phyloP scores from a whole-genome alignment of 2,797 vertebrate genomes.

The Emys orbicularis region DNA sequence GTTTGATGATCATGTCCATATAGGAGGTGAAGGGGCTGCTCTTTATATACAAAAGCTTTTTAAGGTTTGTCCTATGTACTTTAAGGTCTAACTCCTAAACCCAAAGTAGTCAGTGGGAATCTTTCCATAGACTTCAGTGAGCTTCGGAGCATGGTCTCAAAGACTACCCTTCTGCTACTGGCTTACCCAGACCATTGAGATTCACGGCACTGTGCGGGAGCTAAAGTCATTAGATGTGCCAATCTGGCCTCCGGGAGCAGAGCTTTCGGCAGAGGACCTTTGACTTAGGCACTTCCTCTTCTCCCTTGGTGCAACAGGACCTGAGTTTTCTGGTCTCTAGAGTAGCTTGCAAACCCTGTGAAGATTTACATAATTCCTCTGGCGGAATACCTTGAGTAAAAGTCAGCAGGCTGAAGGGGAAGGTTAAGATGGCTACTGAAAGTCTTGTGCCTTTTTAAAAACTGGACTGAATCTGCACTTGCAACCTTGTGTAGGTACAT shows the following conservation, averaged over 20 bases:
- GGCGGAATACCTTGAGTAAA: background rate
- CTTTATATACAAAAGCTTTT: background rate
- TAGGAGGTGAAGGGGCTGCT: background rate
- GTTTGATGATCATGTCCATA: background rate
- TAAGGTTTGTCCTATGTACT: background rate
- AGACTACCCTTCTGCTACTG: background rate
- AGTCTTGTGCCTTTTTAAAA: background rate
- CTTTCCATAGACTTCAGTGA: background rate
- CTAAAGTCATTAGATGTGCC: background rate
- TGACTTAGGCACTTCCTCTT: background rate
- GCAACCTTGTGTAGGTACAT: background rate
- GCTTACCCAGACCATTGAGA: background rate
- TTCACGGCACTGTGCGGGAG: background rate
- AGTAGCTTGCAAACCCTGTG: background rate
- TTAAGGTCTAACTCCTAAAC: background rate
- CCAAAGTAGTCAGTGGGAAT: background rate
- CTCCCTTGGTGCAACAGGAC: background rate
- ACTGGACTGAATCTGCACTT: background rate
- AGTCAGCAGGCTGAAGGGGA: background rate
- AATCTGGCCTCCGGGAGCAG: background rate
- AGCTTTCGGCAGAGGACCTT: background rate
- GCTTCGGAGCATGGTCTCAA: background rate
- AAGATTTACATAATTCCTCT: background rate
- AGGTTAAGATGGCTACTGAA: background rate
- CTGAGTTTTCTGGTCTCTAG: background rate